These are phyloP conservation scores for Lepilemur ruficaudatus DNA, from an alignment of 2,797 vertebrate genomes.

Conservation along the genomic window DNA sequence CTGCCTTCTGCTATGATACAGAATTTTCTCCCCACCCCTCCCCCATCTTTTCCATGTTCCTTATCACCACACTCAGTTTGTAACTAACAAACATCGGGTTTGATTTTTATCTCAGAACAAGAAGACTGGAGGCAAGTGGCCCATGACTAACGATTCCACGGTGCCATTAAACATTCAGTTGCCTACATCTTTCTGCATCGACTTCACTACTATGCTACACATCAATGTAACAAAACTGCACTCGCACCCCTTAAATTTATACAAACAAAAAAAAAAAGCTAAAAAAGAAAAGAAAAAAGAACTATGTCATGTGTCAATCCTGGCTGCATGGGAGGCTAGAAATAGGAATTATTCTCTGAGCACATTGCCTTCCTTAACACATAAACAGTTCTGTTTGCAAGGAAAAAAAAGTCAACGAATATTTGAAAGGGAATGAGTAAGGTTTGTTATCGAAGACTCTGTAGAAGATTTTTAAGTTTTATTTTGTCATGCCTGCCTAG, in stretches of 20 bases:
- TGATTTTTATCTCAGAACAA: neutral
- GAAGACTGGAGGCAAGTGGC: neutral
- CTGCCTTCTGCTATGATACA: neutral
- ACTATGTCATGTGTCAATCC: neutral
- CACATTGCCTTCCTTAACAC: neutral
- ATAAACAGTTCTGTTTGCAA: neutral
- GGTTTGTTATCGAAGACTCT: neutral
- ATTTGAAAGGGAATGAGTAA: neutral
- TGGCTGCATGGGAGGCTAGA: neutral
- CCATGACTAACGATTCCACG: neutral
- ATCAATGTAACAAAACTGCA: neutral
- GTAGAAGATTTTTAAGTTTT: neutral
- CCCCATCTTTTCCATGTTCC: neutral
- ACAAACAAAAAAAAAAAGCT: neutral
- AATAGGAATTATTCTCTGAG: neutral
- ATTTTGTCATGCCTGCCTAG: neutral
- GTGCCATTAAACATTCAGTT: neutral
- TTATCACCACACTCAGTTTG: neutral
- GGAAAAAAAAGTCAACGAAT: neutral
- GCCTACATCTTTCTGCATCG: neutral
- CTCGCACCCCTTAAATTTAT: neutral
- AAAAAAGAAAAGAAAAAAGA: neutral
- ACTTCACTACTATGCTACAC: neutral
- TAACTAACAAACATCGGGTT: neutral
- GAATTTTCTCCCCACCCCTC: no score